Conservation (phyloP, 2,797 vertebrate species). For the Miichthys miiuy region DNA sequence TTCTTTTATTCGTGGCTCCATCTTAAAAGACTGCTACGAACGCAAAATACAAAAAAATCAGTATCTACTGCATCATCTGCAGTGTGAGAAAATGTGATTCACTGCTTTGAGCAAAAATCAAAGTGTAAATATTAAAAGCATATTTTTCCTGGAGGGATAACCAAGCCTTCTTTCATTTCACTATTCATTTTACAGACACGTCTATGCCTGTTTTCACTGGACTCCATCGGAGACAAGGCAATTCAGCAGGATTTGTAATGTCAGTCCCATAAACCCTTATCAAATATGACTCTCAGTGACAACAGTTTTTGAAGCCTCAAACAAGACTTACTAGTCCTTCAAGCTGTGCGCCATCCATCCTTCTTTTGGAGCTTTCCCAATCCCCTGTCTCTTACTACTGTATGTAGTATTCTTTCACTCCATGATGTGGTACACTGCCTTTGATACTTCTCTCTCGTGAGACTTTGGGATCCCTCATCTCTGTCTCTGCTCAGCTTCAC, state of each 20-base stretch:
- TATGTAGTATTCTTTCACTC: constrained; percentile 39
- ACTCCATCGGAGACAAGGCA: not conserved
- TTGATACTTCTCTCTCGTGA: constrained; percentile 49
- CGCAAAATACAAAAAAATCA: not conserved
- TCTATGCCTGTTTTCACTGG: not conserved
- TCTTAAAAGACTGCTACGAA: not conserved
- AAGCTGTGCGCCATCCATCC: constrained; percentile 3
- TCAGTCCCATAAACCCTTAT: constrained; percentile 21
- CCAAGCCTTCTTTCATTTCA: not conserved
- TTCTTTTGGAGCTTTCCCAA: constrained; percentile 25
- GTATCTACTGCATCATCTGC: not conserved
- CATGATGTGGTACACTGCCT: constrained; percentile 33
- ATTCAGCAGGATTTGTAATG: constrained; percentile 5
- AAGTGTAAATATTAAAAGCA: constrained; percentile 13
- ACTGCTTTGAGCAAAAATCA: constrained; percentile 17
- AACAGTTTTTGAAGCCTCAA: constrained; percentile 29
- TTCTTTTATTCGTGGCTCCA: constrained; percentile 12
- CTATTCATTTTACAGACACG: not conserved
- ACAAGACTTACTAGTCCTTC: constrained; percentile 20
- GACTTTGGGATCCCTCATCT: constrained; percentile 38
- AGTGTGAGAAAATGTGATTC: constrained; percentile 1
- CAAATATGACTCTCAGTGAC: not conserved
- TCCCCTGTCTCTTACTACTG: constrained; percentile 22
- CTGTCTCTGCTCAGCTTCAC: constrained; percentile 22
- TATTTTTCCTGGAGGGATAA: not conserved